Percentiles rank a stretch among this genome's conserved stretches.
Conservation (phyloP, 2,888 invertebrate genomes). For the Agonopterix arenella region DNA sequence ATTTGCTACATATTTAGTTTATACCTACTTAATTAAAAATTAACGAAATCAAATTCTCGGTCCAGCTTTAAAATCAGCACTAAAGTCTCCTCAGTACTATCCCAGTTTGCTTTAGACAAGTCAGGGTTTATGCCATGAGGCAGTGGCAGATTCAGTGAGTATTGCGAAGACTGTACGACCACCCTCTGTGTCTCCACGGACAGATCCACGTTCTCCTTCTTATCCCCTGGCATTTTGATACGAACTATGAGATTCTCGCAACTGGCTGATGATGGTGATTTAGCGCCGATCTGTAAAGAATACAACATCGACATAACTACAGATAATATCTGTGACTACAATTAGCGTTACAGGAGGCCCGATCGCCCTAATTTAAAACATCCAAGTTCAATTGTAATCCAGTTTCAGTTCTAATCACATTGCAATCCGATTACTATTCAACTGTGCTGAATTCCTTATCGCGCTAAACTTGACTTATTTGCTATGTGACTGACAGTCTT, state of each 20-base stretch:
- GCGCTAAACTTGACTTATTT: too few species aligned
- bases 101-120: constrained; percentile 88
- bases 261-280: constrained; percentile 86
- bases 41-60: constrained; percentile 90
- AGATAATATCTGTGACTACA: too few species aligned
- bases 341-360: too few species aligned
- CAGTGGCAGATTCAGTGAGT: constrained; percentile 84
- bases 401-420: too few species aligned
- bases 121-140: constrained; percentile 91
- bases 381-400: too few species aligned
- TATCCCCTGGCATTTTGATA: constrained; percentile 86
- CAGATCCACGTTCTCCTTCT: constrained; percentile 84
- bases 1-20: background rate
- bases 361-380: too few species aligned
- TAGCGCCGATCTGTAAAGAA: constrained; percentile 84
- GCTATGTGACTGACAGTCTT: too few species aligned
- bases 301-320: background rate
- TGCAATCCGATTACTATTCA: too few species aligned
- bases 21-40: constrained; percentile 83
- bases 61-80: constrained; percentile 83
- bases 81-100: constrained; percentile 79
- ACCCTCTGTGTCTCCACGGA: constrained; percentile 79
- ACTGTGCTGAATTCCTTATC: too few species aligned
- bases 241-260: constrained; percentile 92
- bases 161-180: constrained; percentile 79